phyloP scores from a whole-genome alignment of 1,140 invertebrate species.

The Nautilus pompilius region DNA sequence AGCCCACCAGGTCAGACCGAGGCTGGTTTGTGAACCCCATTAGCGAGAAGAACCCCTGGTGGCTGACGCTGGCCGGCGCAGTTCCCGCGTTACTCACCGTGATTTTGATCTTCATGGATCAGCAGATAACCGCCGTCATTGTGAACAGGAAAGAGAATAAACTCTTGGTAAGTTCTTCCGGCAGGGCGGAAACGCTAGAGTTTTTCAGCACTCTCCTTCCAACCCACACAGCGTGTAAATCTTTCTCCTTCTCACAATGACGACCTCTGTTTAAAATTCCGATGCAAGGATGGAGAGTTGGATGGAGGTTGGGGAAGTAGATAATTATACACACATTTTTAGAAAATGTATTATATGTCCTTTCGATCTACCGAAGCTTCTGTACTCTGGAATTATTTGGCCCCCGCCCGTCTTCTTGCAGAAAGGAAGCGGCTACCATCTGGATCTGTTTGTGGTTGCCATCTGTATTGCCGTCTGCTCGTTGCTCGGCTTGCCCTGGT shows the following conservation, averaged over 20 bases:
- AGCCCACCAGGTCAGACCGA: conserved; percentile 32
- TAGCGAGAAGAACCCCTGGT: conserved; percentile 74
- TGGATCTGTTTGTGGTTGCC: conserved; percentile 89
- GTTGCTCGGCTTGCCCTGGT: conserved; percentile 91
- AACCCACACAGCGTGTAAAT: not conserved
- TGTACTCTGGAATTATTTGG: too few relatives aligned
- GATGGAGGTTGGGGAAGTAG: too few relatives aligned
- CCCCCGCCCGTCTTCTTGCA: conserved; percentile 60
- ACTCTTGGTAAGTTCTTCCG: conserved; percentile 27
- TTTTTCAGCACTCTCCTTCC: not conserved
- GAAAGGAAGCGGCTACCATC: conserved; percentile 97
- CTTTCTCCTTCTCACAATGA: not conserved
- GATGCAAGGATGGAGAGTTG: too few relatives aligned
- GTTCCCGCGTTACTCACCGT: conserved; percentile 90
- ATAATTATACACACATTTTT: too few relatives aligned
- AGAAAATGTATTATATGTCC: too few relatives aligned
- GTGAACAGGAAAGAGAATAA: conserved; percentile 98
- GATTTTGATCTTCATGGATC: conserved; percentile 99
- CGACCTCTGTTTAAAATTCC: not conserved
- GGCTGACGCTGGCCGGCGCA: conserved; percentile 67
- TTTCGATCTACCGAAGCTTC: too few relatives aligned
- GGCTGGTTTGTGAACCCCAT: conserved; percentile 92
- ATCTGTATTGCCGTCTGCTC: conserved; percentile 90
- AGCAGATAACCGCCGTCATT: conserved; percentile 93
- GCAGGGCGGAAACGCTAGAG: not conserved